phyloP scores from a whole-genome alignment of 2,888 invertebrate genomes.

The Dione vanillae region DNA sequence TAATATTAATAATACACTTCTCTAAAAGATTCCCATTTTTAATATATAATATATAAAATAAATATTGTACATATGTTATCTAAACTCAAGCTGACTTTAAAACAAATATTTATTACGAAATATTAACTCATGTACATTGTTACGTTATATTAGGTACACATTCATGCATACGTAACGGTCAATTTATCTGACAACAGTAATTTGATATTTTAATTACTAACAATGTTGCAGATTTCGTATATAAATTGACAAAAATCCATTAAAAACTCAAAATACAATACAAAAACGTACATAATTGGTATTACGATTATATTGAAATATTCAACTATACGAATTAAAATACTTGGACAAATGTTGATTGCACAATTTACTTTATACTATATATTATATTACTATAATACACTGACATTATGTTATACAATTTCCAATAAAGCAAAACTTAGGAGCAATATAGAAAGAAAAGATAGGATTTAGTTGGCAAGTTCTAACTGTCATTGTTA shows the following conservation, averaged over 20 bases:
- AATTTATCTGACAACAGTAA: slow-evolving; percentile 7
- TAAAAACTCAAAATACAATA: slow-evolving; percentile 10
- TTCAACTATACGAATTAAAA: slow-evolving; percentile 8
- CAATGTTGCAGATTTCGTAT: background rate
- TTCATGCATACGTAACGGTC: slow-evolving; percentile 1
- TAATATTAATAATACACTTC: too few species aligned
- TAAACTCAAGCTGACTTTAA: too few species aligned
- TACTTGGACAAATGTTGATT: background rate
- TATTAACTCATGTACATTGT: background rate
- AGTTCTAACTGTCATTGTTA: slow-evolving; percentile 49
- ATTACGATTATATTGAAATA: slow-evolving; percentile 7
- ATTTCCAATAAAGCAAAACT: slow-evolving; percentile 1
- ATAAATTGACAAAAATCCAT: slow-evolving; percentile 10
- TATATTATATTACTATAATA: too few species aligned
- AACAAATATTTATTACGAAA: too few species aligned
- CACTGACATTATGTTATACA: slow-evolving; percentile 7
- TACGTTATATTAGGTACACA: background rate
- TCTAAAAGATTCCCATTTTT: too few species aligned
- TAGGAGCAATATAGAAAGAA: slow-evolving; percentile 28
- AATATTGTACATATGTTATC: too few species aligned
- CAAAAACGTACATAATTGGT: slow-evolving; percentile 23
- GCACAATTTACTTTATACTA: background rate
- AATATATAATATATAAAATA: too few species aligned
- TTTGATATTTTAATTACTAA: slow-evolving; percentile 10
- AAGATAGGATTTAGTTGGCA: slow-evolving; percentile 32